A percentile compares a stretch with the other conserved stretches of the same genome.
phyloP scores from a whole-genome alignment of 2,888 invertebrate species.

The Asteroscopus sphinx region DNA sequence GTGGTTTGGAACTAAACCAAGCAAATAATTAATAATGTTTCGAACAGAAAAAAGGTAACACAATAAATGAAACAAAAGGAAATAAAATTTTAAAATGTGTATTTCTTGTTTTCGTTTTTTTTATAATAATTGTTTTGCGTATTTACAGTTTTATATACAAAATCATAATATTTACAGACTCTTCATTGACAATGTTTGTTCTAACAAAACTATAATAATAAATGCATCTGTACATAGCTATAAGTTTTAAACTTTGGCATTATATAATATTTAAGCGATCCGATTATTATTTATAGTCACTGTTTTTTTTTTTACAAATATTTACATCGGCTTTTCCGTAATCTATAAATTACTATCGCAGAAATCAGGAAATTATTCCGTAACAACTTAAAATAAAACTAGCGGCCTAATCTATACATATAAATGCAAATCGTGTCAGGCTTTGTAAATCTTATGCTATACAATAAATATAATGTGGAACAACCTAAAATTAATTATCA shows the following conservation, averaged over 20 bases:
- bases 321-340: slow-evolving; percentile 74
- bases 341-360: slow-evolving; percentile 86
- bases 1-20: slow-evolving; percentile 26
- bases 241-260: slow-evolving; percentile 88
- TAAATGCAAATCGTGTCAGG: slow-evolving; percentile 75
- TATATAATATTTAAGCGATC: slow-evolving; percentile 72
- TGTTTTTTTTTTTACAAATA: slow-evolving; percentile 62
- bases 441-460: slow-evolving; percentile 63
- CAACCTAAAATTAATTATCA: slow-evolving; percentile 86
- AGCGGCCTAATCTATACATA: slow-evolving; percentile 75
- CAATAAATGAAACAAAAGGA: slow-evolving; percentile 85
- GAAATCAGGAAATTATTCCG: slow-evolving; percentile 83
- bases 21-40: slow-evolving; percentile 39
- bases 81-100: slow-evolving; percentile 86
- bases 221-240: slow-evolving; percentile 85
- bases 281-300: slow-evolving; percentile 58
- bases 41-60: slow-evolving; percentile 61
- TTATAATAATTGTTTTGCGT: slow-evolving; percentile 74
- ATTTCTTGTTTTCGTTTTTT: slow-evolving; percentile 78
- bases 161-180: slow-evolving; percentile 84
- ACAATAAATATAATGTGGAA: slow-evolving; percentile 82
- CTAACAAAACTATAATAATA: slow-evolving; percentile 77
- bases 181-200: slow-evolving; percentile 70
- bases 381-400: slow-evolving; percentile 75
- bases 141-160: slow-evolving; percentile 84